Percentiles rank a stretch among this genome's conserved stretches.
These are phyloP conservation scores for Laothoe populi DNA, from an alignment of 2,888 invertebrate genomes.

Conservation along the genomic window DNA sequence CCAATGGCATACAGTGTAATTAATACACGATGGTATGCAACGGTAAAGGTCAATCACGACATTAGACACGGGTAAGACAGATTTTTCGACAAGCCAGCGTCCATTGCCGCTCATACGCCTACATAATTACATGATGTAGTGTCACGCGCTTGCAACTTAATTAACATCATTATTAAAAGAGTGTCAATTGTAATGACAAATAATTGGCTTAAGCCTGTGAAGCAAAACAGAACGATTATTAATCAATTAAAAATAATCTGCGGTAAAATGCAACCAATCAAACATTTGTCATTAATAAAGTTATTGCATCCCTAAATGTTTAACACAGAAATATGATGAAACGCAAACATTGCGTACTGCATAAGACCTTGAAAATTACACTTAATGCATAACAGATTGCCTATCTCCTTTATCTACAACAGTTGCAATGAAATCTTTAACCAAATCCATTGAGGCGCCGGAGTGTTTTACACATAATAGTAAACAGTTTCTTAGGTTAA, in stretches of 20 bases:
- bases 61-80: constrained; percentile 31
- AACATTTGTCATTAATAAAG: background rate
- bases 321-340: background rate
- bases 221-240: background rate
- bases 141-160: background rate
- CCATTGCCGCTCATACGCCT: background rate
- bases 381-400: background rate
- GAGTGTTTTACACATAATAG: background rate
- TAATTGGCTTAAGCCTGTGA: background rate
- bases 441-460: background rate
- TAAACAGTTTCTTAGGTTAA: background rate
- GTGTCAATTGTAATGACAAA: background rate
- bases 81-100: constrained; percentile 6
- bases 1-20: background rate
- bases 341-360: background rate
- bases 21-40: constrained; percentile 40
- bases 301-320: background rate
- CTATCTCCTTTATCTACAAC: background rate
- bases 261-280: background rate
- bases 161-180: no score
- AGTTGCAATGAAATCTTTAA: background rate
- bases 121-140: background rate
- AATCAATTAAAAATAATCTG: background rate
- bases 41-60: constrained; percentile 54
- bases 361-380: background rate